These are phyloP conservation scores for Crenichthys baileyi DNA, from an alignment of 2,797 vertebrate species.

Conservation along the genomic window DNA sequence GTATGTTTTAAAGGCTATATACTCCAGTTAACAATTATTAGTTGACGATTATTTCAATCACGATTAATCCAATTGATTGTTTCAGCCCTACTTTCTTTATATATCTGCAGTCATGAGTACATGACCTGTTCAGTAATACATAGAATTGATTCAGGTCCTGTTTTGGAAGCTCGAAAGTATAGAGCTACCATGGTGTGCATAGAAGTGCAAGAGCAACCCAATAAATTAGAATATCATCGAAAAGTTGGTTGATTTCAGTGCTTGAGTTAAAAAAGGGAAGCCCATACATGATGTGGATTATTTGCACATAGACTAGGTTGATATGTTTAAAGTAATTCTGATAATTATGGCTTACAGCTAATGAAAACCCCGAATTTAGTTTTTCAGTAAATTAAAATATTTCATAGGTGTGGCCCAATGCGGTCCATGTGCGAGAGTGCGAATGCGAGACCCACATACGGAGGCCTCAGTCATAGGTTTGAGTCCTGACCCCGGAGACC, in stretches of 20 bases:
- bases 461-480: too few relatives aligned
- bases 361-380: not conserved
- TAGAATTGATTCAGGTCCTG: too few relatives aligned
- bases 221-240: not conserved
- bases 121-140: too few relatives aligned
- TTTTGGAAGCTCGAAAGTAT: not conserved
- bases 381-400: too few relatives aligned
- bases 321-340: not conserved
- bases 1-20: too few relatives aligned
- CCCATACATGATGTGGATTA: not conserved
- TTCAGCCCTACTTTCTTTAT: not conserved
- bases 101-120: not conserved
- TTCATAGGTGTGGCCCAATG: too few relatives aligned
- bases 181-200: not conserved
- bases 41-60: too few relatives aligned
- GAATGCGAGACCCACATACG: too few relatives aligned
- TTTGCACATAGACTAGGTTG: not conserved
- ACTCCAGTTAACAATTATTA: too few relatives aligned
- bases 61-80: too few relatives aligned
- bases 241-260: not conserved
- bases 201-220: not conserved
- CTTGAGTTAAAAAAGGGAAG: not conserved
- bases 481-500: too few relatives aligned
- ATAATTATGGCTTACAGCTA: not conserved
- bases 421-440: too few relatives aligned